Evolutionary conservation across 2,797 vertebrate genomes (phyloP), one percentile per base, ranked within the genome.

Genomic region (Rhyacichthys aspro): DNA sequence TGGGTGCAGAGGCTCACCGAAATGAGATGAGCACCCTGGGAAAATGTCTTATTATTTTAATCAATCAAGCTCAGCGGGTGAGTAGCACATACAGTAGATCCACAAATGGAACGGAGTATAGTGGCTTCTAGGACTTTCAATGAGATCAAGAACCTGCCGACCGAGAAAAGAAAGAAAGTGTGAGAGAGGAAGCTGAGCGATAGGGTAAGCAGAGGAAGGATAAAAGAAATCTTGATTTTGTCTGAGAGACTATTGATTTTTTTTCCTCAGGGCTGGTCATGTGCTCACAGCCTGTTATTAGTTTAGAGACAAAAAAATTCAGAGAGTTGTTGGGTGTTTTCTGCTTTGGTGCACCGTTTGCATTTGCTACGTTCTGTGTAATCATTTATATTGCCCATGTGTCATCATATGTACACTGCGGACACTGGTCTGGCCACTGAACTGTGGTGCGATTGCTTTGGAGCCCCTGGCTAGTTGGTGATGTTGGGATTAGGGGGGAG

Each of bases 161-260:
- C 78, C 72, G 67, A 66, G 34, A 1, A 59, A 32, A 49, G 14
- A 46, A 10, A 53, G 53, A 50, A 37, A 47, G 60, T 55, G 57
- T 39, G 50, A 70, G 65, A 66, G 64, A 48, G 72, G 67, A 70
- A 70, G 59, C 46, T 34, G 61, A 79, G 75, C 34, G 55, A 74
- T 69, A 42, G 71, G 73, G 67, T 53, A 66, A 60, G 74, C 86
- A 89, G 81, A 76, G 76, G 75, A 83, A 78, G 86, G 85, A 91
- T 90, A 88, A 92, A 90, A 91, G 86, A 92, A 91, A 91, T 92
- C 87, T 91, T 91, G 90, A 92, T 92, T 92, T 92, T 90, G 90
- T 89, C 86, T 90, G 89, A 91, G 88, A 89, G 90, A 76, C 77
- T 91, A 93, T 93, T 89, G 92, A 93, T 93, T 93, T 92, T 39